These are phyloP conservation scores for Rhabdornis inornatus DNA, from an alignment of 2,113 vertebrate genomes.

Conservation along the genomic window DNA sequence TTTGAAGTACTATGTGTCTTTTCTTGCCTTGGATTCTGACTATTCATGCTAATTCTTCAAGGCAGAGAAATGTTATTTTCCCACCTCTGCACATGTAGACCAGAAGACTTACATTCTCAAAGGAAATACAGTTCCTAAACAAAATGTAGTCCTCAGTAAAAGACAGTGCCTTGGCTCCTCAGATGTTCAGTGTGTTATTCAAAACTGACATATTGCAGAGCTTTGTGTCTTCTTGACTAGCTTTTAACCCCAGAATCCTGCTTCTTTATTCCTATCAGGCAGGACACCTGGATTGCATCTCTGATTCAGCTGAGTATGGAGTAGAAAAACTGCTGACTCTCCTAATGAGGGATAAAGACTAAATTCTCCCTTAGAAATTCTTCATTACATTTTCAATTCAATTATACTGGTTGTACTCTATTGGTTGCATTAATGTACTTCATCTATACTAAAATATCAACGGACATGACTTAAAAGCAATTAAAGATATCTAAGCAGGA, in stretches of 20 bases:
- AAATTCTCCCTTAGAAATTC: not conserved
- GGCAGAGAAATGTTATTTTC: not conserved
- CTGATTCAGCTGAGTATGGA: not conserved
- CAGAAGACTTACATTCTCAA: not conserved
- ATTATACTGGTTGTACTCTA: not conserved
- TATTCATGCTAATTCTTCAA: not conserved
- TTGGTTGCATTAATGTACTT: not conserved
- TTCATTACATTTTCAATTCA: not conserved
- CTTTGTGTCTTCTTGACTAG: not conserved
- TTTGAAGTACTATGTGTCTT: not conserved
- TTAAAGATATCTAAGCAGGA: not conserved
- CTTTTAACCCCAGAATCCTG: not conserved
- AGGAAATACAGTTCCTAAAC: not conserved
- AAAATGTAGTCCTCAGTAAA: not conserved
- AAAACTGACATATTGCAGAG: not conserved
- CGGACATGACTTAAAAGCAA: not conserved
- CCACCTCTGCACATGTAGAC: not conserved
- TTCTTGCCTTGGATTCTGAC: not conserved
- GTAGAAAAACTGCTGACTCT: not conserved
- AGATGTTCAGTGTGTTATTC: not conserved
- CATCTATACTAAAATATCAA: not conserved
- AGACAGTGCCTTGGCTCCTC: not conserved
- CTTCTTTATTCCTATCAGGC: not conserved
- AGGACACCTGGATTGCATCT: not conserved
- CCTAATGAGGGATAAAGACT: not conserved